Conservation (phyloP, 1,140 invertebrate species). For the Sipha flava region DNA sequence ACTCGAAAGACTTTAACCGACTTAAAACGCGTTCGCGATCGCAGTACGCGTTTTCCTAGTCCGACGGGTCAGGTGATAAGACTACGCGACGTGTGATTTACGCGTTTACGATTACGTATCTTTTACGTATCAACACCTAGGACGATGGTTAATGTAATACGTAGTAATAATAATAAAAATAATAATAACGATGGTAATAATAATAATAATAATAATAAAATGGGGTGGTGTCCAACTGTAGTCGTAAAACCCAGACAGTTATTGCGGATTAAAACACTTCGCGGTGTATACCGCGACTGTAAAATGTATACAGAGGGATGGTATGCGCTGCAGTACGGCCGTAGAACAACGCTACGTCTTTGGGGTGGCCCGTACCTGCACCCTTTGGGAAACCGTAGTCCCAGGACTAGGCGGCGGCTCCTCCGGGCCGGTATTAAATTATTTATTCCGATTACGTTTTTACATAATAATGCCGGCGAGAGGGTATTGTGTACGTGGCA, state of each 20-base stretch:
- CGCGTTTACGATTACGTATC: too few relatives aligned
- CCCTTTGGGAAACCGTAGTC: slow-evolving; percentile 18
- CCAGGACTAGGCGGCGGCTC: too few relatives aligned
- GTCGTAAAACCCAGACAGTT: slow-evolving; percentile 24
- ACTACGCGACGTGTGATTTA: too few relatives aligned
- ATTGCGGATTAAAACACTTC: slow-evolving; percentile 32
- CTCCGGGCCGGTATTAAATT: not conserved
- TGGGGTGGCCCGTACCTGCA: not conserved
- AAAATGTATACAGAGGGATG: not conserved
- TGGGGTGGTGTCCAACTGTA: not conserved
- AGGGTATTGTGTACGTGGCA: not conserved
- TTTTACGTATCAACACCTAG: too few relatives aligned
- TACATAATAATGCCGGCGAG: slow-evolving; percentile 17
- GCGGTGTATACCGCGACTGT: not conserved
- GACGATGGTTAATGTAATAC: too few relatives aligned
- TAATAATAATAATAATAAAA: too few relatives aligned
- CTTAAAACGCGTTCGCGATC: too few relatives aligned
- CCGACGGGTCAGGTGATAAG: not conserved
- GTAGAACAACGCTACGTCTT: not conserved
- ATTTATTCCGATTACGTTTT: slow-evolving; percentile 11
- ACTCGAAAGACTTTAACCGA: too few relatives aligned
- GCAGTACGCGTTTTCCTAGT: too few relatives aligned
- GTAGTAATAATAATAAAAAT: too few relatives aligned
- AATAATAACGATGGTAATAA: too few relatives aligned
- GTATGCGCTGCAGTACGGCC: too few relatives aligned